phyloP scores from a whole-genome alignment of 2,113 vertebrate species.

The Equus przewalskii region DNA sequence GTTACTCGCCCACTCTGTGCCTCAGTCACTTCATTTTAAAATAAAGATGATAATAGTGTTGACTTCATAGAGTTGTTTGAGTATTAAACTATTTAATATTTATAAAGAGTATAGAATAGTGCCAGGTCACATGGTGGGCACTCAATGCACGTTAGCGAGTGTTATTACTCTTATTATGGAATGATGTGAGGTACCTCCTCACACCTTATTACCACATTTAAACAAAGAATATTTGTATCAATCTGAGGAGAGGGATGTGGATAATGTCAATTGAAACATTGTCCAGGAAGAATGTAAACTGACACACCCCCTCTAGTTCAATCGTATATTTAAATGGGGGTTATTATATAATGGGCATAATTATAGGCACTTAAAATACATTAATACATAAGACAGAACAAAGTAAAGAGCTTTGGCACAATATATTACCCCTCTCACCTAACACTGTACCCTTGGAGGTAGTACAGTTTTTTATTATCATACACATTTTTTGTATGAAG shows the following conservation, averaged over 20 bases:
- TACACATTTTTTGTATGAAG: neutral
- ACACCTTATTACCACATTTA: neutral
- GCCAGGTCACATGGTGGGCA: neutral
- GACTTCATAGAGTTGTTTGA: neutral
- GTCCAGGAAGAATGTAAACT: neutral
- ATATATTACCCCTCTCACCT: neutral
- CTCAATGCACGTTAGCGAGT: neutral
- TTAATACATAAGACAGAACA: neutral
- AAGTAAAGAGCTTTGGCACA: neutral
- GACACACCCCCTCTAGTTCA: neutral
- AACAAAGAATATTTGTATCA: neutral
- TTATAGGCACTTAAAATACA: neutral
- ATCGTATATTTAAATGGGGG: neutral
- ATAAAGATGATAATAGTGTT: neutral
- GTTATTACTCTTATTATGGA: neutral
- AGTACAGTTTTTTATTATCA: neutral
- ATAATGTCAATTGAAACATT: neutral
- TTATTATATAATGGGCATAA: neutral
- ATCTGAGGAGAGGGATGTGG: neutral
- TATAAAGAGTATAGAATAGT: slow-evolving; percentile 12
- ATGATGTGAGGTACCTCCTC: neutral
- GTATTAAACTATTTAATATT: neutral
- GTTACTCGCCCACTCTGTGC: neutral
- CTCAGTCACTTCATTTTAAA: slow-evolving; percentile 7
- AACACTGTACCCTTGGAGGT: neutral